Evolutionary conservation across 2,113 vertebrate species (phyloP).

Genomic region (Edolisoma coerulescens): DNA sequence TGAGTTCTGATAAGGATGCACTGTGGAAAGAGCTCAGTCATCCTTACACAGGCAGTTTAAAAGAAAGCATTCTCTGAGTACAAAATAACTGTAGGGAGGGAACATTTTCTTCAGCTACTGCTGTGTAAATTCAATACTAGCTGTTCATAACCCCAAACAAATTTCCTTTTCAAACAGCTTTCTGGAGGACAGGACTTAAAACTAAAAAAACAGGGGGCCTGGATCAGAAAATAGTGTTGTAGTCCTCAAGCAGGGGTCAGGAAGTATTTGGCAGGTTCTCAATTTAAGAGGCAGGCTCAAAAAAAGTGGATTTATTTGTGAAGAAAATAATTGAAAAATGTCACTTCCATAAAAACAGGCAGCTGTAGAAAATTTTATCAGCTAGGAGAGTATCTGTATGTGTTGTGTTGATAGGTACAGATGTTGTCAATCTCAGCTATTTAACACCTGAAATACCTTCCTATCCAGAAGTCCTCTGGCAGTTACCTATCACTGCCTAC

Average conservation of each 20-base stretch:
- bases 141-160: neutral
- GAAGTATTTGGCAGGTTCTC: neutral
- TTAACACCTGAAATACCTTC: neutral
- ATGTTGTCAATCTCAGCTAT: neutral
- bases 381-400: neutral
- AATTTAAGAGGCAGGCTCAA: neutral
- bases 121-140: slow-evolving; percentile 1
- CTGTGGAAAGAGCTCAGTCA: neutral
- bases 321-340: neutral
- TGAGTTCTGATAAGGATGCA: neutral
- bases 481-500: neutral
- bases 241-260: neutral
- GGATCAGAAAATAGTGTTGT: neutral
- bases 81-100: neutral
- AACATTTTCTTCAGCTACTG: neutral
- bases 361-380: neutral
- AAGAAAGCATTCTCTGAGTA: neutral
- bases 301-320: neutral
- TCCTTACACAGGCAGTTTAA: neutral
- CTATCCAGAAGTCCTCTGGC: neutral
- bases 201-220: neutral
- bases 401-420: neutral
- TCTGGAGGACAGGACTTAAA: neutral
- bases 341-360: neutral
- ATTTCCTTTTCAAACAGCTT: neutral